Conservation (phyloP, 1,140 invertebrate genomes). For the Tetramorium simillimum region DNA sequence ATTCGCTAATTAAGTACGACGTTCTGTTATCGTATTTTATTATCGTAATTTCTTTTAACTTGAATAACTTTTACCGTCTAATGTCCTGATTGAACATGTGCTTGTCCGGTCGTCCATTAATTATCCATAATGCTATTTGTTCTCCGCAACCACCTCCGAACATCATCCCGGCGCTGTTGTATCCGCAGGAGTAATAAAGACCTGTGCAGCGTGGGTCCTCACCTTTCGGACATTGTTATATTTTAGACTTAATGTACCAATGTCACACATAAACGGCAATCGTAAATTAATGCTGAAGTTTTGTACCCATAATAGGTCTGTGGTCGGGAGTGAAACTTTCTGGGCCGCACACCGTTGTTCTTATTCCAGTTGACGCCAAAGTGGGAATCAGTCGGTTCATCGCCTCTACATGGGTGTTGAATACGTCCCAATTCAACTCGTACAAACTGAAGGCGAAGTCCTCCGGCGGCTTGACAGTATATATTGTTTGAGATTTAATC, state of each 20-base stretch:
- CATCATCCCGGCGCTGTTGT: conserved; percentile 97
- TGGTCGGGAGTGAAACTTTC: conserved; percentile 97
- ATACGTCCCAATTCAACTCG: conserved; percentile 94
- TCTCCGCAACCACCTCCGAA: conserved; percentile 94
- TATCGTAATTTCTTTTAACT: neutral
- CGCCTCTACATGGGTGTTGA: conserved; percentile 90
- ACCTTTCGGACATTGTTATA: conserved; percentile 74
- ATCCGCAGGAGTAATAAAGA: conserved; percentile 94
- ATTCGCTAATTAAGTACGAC: neutral
- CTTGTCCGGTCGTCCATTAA: conserved; percentile 91
- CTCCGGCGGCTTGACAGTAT: conserved; percentile 87
- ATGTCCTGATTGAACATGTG: conserved; percentile 96
- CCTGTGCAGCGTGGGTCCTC: conserved; percentile 86
- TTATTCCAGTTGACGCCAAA: conserved; percentile 91
- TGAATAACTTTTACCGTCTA: conserved; percentile 83
- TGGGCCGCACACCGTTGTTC: conserved; percentile 93
- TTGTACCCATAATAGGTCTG: conserved; percentile 93
- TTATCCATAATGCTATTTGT: conserved; percentile 94
- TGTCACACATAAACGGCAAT: neutral
- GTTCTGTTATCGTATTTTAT: neutral
- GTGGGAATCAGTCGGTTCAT: conserved; percentile 91
- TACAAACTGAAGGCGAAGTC: conserved; percentile 94
- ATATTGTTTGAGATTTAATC: neutral
- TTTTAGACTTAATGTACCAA: neutral
- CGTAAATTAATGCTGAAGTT: conserved; percentile 69